These are phyloP conservation scores for Euwallacea similis DNA, from an alignment of 1,140 invertebrate species.

Conservation along the genomic window DNA sequence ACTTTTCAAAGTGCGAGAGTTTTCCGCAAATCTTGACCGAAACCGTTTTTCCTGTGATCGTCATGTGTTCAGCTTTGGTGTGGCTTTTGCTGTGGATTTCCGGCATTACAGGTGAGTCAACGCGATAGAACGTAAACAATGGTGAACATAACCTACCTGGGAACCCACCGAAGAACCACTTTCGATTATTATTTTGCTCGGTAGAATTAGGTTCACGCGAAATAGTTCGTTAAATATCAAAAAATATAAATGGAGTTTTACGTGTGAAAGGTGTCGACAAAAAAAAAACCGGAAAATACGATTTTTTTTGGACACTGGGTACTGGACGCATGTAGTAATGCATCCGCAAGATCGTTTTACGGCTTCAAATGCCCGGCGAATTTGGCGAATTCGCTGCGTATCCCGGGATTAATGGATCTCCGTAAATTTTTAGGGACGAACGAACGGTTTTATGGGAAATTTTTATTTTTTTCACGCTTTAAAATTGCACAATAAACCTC, in stretches of 20 bases:
- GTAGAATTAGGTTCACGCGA: background rate
- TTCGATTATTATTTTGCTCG: background rate
- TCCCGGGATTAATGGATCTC: too few species aligned
- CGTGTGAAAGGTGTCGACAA: background rate
- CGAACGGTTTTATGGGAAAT: too few species aligned
- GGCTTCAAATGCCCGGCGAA: too few species aligned
- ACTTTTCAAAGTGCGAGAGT: background rate
- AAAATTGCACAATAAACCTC: too few species aligned
- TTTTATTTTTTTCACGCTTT: too few species aligned
- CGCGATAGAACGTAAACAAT: slow-evolving; percentile 8
- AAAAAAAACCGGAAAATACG: background rate
- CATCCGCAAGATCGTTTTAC: too few species aligned
- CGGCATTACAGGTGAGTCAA: slow-evolving; percentile 16
- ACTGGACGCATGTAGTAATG: background rate
- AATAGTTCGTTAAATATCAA: background rate
- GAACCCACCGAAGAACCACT: slow-evolving; percentile 1
- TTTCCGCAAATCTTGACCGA: background rate
- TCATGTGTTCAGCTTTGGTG: background rate
- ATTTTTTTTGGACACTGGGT: slow-evolving; percentile 1
- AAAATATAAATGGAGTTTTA: background rate
- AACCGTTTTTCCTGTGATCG: background rate
- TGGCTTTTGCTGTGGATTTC: background rate
- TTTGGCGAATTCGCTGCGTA: too few species aligned
- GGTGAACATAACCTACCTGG: background rate
- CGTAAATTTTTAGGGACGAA: too few species aligned